Base-by-base conservation (phyloP, 2,888 invertebrate genomes). In the Eupeodes luniger region DNA sequence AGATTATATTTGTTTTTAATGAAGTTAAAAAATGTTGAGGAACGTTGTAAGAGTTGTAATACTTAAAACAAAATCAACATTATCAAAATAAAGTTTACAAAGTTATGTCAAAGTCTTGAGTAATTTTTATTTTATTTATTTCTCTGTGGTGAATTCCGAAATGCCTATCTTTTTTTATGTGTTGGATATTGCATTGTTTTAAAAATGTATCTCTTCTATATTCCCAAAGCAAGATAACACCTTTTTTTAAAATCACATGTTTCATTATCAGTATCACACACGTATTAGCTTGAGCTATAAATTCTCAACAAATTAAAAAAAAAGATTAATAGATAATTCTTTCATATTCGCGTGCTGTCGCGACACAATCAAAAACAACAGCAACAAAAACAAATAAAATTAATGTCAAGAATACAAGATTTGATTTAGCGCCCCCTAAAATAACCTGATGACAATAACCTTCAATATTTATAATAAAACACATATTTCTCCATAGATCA, bases 331-430 rank as follows among this genome's bases (percentile, higher is more conserved):
- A 51, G 34, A 49, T 49, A 34, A 69, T 53, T 44, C 11, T 55
- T 19, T 70, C 12, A 40, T 40, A 70, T 19, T 70, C 44, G 55
- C 70, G 55, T 70, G 70, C 40, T 51, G 14, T 70, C 70, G 70
- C 70, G 19, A 9, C 70, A 70, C 40, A 16, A 19, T 55, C 70
- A 70, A 55, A 16, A 19, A 40, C 14, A 40, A 40, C 40, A 40
- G 3, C 27, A 27, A 27, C 14, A 34, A 12, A 10, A 57, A 64
- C 14, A 47, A 57, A 64, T 10, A 47, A 36, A 85, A 85, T 59
- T 79, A 55, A 83, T 86, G 82, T 78, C 82, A 86, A 86, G 70
- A 86, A 83, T 75, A 80, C 47, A 9, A 53, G 10, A 53, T 40
- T 69, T 70, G 40, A 70, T 55, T 70, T 44, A 70, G 47, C 47